Evolutionary conservation across 2,113 vertebrate species (phyloP), one percentile per base, ranked within the genome.

Genomic region (Myrmecophaga tridactyla): DNA sequence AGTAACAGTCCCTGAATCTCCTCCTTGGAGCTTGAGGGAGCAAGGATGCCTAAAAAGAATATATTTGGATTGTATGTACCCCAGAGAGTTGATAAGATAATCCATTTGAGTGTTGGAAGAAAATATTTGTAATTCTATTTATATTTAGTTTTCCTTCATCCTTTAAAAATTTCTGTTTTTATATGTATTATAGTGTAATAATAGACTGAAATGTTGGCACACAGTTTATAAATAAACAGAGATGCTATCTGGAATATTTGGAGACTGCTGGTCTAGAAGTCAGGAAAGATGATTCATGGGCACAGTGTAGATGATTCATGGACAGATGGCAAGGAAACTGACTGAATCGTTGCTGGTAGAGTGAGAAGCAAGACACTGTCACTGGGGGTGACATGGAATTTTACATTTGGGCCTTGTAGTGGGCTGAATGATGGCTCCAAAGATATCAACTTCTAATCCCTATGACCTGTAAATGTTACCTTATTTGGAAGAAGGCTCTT

Each of bases 191-290:
- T 75, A 65, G 72, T 46, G n/a, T 85, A 89, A 76, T 76, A 85
- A 76, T 82, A 20, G 10, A 51, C 13, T 41, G 18, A 73, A 80
- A 78, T 4, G 21, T 7, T 83, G 62, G 23, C 63, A 70, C 43
- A 91, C 85, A 67, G 84, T 84, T 96, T 96, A 60, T 89, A 86
- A 93, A 48, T 53, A 23, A 91, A 17, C 77, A n/a, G 80, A 95
- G 82, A 85, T 23, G 72, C 29, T 48, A 36, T 77, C 73, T 90
- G 86, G 53, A 63, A 25, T 83, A 94, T 89, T 90, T 94, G 77
- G 46, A 92, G 53, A 41, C 62, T 39, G 7, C 39, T 90, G 12
- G 11, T 95, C 7, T 76, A 51, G 62, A 91, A 95, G 75, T 89
- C 36, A 18, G 2, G 34, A 77, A 83, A 88, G 39, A 73, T 78